Evolutionary conservation across 2,888 invertebrate genomes (phyloP).

Genomic region (Luffia ferchaultella): DNA sequence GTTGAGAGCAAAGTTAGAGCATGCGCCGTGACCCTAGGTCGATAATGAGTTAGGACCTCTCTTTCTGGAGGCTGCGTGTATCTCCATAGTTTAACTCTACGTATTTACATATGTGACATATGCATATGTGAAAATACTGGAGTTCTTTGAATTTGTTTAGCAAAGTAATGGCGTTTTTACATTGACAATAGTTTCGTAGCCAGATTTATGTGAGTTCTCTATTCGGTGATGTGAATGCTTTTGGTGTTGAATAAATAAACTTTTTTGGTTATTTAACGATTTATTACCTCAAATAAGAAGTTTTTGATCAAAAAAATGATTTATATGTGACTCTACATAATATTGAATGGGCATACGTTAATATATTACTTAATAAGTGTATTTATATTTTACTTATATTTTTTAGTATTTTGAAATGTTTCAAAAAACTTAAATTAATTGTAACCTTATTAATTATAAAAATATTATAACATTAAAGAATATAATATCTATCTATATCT

Average conservation of each 20-base stretch:
- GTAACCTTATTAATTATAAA: too few species aligned
- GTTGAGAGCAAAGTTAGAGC: conserved; percentile 44
- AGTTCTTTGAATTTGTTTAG: conserved; percentile 58
- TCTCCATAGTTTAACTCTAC: conserved; percentile 57
- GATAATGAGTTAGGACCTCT: conserved; percentile 65
- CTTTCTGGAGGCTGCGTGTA: conserved; percentile 47
- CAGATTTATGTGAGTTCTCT: conserved; percentile 62
- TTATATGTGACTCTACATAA: too few species aligned
- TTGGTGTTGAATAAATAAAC: conserved; percentile 57
- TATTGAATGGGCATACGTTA: too few species aligned
- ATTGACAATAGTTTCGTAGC: conserved; percentile 54
- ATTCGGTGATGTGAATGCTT: conserved; percentile 20
- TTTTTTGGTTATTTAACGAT: conserved; percentile 24
- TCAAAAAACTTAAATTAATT: too few species aligned
- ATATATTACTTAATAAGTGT: too few species aligned
- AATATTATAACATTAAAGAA: too few species aligned
- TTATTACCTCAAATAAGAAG: background rate
- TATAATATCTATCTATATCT: too few species aligned
- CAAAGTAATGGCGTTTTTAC: conserved; percentile 59
- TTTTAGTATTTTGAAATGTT: too few species aligned
- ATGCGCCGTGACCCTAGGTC: conserved; percentile 67
- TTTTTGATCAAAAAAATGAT: too few species aligned
- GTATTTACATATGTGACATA: conserved; percentile 58
- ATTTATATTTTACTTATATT: too few species aligned
- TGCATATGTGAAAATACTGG: conserved; percentile 46